phyloP scores from a whole-genome alignment of 1,140 invertebrate species.

The Penaeus japonicus region DNA sequence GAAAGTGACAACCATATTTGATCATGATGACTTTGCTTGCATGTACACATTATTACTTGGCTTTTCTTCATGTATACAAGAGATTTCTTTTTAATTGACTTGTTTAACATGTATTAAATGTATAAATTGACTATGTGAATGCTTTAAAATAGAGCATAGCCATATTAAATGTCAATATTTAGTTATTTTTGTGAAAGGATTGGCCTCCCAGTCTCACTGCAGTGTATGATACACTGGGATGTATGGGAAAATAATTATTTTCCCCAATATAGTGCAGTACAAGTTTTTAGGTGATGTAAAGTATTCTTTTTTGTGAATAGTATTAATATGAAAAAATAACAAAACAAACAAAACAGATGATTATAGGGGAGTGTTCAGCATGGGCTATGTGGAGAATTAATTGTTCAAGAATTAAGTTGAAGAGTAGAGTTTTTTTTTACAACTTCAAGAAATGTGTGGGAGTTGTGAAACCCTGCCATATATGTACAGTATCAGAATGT shows the following conservation, averaged over 20 bases:
- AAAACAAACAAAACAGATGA: constrained; percentile 10
- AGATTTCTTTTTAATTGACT: constrained; percentile 33
- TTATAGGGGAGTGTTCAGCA: constrained; percentile 1
- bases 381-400: constrained; percentile 36
- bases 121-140: constrained; percentile 40
- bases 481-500: constrained; percentile 47
- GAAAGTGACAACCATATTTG: constrained; percentile 34
- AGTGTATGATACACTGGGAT: constrained; percentile 1
- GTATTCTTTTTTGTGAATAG: constrained; percentile 26
- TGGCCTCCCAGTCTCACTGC: constrained; percentile 27
- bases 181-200: constrained; percentile 29
- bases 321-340: background rate
- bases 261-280: constrained; percentile 4
- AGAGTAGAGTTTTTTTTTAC: constrained; percentile 31
- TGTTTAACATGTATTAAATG: constrained; percentile 45
- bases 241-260: background rate
- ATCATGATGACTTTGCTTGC: constrained; percentile 40
- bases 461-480: constrained; percentile 53
- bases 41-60: constrained; percentile 34
- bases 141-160: constrained; percentile 30
- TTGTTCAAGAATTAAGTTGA: constrained; percentile 41
- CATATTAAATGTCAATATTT: constrained; percentile 43
- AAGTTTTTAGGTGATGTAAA: constrained; percentile 24
- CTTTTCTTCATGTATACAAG: constrained; percentile 45
- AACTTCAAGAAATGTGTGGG: constrained; percentile 38